Evolutionary conservation across 2,113 vertebrate genomes (phyloP).

Genomic region (Carassius auratus): DNA sequence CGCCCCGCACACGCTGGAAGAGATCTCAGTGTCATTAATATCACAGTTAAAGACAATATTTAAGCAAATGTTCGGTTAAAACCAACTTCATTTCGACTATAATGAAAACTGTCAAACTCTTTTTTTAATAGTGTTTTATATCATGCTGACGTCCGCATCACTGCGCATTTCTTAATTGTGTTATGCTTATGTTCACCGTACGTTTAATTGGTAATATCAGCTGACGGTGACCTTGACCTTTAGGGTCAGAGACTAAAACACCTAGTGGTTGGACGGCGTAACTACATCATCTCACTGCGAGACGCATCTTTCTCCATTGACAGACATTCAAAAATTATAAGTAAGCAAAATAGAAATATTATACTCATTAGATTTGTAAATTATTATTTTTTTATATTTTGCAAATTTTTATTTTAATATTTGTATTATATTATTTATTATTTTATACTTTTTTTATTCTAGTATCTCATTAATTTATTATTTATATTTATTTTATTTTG

Average conservation of each 20-base stretch:
- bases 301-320: background rate
- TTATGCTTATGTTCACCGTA: background rate
- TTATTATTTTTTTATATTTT: background rate
- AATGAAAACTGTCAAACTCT: conserved; percentile 7
- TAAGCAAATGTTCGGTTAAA: conserved; percentile 8
- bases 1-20: background rate
- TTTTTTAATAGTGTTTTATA: background rate
- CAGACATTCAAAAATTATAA: background rate
- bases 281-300: too few relatives aligned
- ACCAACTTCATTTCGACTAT: background rate
- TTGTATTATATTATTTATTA: background rate
- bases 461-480: too few relatives aligned
- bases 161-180: background rate
- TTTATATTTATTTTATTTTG: too few relatives aligned
- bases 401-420: background rate
- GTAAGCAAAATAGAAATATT: background rate
- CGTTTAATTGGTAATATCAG: background rate
- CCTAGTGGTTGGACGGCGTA: too few relatives aligned
- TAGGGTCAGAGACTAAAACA: background rate
- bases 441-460: too few relatives aligned
- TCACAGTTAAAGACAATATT: background rate
- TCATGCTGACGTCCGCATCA: background rate
- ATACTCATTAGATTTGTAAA: background rate
- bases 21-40: background rate
- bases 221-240: background rate